Conservation (phyloP, 2,797 vertebrate genomes). For the Taenioides sp. region DNA sequence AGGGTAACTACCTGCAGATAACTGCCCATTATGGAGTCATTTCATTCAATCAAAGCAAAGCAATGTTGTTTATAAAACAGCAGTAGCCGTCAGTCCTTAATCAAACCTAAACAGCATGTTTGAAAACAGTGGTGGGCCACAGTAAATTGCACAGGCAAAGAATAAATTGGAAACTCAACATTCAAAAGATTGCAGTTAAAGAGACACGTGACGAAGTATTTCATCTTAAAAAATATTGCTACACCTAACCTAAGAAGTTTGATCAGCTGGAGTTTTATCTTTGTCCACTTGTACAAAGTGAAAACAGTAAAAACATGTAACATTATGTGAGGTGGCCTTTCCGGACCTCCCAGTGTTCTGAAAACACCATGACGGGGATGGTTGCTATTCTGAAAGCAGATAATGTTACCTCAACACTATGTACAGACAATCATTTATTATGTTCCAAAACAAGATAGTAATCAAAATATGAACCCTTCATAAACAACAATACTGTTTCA, state of each 20-base stretch:
- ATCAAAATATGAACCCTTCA: conserved; percentile 27
- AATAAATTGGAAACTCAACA: not conserved
- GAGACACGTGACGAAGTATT: not conserved
- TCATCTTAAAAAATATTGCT: not conserved
- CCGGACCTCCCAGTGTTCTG: conserved; percentile 25
- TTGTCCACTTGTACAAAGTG: conserved; percentile 1
- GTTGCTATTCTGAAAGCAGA: conserved; percentile 15
- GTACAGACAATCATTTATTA: conserved; percentile 32
- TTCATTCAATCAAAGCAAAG: not conserved
- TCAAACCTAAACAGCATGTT: conserved; percentile 2
- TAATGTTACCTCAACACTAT: conserved; percentile 20
- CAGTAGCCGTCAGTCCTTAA: not conserved
- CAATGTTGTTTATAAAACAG: not conserved
- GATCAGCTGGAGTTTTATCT: not conserved
- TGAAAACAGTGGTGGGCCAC: not conserved
- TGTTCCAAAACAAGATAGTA: conserved; percentile 48
- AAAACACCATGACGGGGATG: conserved; percentile 17
- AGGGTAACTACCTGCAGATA: not conserved
- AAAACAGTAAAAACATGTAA: not conserved
- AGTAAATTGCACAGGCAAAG: not conserved
- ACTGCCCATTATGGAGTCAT: not conserved
- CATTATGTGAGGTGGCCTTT: conserved; percentile 1
- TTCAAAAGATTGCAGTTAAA: not conserved
- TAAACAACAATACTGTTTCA: conserved; percentile 19
- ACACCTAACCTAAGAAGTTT: too few species aligned